A percentile compares a stretch with the other conserved stretches of the same genome.
These are phyloP conservation scores for Nematostella vectensis DNA, from an alignment of 92 coral and sea anemone species.

Conservation along the genomic window DNA sequence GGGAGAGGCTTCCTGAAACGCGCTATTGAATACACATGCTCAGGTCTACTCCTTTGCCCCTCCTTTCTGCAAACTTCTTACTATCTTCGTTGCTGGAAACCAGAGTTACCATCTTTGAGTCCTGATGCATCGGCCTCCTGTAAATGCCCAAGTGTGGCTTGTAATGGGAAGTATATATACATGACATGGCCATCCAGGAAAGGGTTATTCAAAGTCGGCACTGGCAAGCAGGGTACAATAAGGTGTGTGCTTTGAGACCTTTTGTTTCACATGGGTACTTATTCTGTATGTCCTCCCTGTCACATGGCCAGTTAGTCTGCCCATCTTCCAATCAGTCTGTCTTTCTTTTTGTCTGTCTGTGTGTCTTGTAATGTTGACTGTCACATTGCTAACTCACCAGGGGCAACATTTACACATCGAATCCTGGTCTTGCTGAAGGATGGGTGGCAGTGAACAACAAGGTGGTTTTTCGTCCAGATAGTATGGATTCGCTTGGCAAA, in stretches of 20 bases:
- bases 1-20: constrained; percentile 36
- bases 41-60: constrained; percentile 46
- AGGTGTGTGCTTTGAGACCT: constrained; percentile 40
- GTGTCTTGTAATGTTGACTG: too few relatives aligned
- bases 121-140: constrained; percentile 17
- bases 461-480: constrained; percentile 70
- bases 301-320: too few relatives aligned
- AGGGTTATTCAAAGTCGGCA: constrained; percentile 78
- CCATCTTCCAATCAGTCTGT: too few relatives aligned
- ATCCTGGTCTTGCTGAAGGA: constrained; percentile 66
- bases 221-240: constrained; percentile 71
- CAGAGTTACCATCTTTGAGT: constrained; percentile 21
- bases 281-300: too few relatives aligned
- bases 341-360: too few relatives aligned
- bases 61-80: constrained; percentile 66
- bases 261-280: too few relatives aligned
- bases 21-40: constrained; percentile 47
- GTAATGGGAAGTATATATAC: constrained; percentile 81
- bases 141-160: constrained; percentile 51
- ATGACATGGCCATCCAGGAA: constrained; percentile 38
- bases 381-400: constrained; percentile 30
- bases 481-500: constrained; percentile 43
- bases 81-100: constrained; percentile 54
- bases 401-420: constrained; percentile 50
- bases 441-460: constrained; percentile 60